Conservation (phyloP, 2,888 invertebrate genomes). For the Polydesmus complanatus region DNA sequence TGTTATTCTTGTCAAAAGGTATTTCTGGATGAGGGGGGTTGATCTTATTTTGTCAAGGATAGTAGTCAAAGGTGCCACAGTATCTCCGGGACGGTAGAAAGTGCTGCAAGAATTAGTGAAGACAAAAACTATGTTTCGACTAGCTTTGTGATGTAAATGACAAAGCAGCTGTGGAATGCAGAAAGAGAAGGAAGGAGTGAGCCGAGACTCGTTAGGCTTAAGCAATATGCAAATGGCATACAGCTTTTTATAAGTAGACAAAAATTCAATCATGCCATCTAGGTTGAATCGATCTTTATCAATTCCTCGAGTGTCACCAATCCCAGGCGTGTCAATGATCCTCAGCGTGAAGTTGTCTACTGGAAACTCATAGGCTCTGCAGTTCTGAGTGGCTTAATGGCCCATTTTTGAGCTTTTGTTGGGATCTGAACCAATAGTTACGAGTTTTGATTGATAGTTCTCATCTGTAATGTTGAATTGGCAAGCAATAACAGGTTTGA, state of each 20-base stretch:
- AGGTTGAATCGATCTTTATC: constrained; percentile 22
- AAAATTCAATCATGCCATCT: constrained; percentile 7
- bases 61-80: too few relatives aligned
- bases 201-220: constrained; percentile 20
- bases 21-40: too few relatives aligned
- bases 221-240: constrained; percentile 19
- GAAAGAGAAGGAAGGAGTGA: constrained; percentile 20
- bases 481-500: too few relatives aligned
- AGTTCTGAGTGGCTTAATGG: too few relatives aligned
- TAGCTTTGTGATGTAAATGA: constrained; percentile 21
- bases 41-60: too few relatives aligned
- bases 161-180: constrained; percentile 23
- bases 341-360: constrained; percentile 12
- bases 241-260: not conserved
- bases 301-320: constrained; percentile 22
- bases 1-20: not conserved
- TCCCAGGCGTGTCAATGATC: constrained; percentile 24
- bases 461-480: too few relatives aligned
- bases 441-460: too few relatives aligned
- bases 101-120: constrained; percentile 22
- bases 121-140: constrained; percentile 23
- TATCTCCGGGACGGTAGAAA: constrained; percentile 17
- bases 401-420: too few relatives aligned
- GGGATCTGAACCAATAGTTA: too few relatives aligned
- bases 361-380: too few relatives aligned